Conservation (phyloP, 2,113 vertebrate genomes). For the Trinectes maculatus region DNA sequence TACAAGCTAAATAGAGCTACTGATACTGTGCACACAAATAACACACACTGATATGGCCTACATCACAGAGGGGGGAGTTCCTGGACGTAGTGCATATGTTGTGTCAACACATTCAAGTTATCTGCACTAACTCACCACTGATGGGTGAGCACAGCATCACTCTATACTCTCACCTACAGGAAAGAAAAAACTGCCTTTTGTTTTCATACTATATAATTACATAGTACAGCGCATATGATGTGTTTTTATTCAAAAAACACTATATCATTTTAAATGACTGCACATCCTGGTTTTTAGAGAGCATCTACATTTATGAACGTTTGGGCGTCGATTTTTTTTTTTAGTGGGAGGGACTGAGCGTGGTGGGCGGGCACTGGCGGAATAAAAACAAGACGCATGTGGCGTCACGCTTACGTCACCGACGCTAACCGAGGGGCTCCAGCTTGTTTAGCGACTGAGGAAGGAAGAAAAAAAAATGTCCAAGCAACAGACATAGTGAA, state of each 20-base stretch:
- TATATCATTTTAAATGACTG: neutral
- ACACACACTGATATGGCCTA: neutral
- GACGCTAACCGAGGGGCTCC: constrained; percentile 52
- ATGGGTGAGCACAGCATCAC: neutral
- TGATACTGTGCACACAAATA: constrained; percentile 9
- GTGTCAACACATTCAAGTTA: neutral
- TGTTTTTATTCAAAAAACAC: neutral
- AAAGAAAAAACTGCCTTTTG: no score
- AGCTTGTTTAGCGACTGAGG: constrained; percentile 42
- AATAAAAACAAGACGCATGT: constrained; percentile 68
- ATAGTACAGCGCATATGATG: neutral
- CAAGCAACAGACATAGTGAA: constrained; percentile 23
- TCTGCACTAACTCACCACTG: neutral
- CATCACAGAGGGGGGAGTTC: neutral
- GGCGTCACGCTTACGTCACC: constrained; percentile 64
- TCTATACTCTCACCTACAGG: no score
- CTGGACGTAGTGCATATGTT: neutral
- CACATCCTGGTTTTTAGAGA: neutral
- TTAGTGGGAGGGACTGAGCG: constrained; percentile 17
- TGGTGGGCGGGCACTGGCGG: constrained; percentile 44
- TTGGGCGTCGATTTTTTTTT: constrained; percentile 12
- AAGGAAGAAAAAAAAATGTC: constrained; percentile 30
- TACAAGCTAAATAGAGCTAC: constrained; percentile 20
- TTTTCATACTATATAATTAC: no score
- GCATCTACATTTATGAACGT: neutral